These are phyloP conservation scores for Megalurothrips usitatus DNA, from an alignment of 2,888 invertebrate species.

Conservation along the genomic window DNA sequence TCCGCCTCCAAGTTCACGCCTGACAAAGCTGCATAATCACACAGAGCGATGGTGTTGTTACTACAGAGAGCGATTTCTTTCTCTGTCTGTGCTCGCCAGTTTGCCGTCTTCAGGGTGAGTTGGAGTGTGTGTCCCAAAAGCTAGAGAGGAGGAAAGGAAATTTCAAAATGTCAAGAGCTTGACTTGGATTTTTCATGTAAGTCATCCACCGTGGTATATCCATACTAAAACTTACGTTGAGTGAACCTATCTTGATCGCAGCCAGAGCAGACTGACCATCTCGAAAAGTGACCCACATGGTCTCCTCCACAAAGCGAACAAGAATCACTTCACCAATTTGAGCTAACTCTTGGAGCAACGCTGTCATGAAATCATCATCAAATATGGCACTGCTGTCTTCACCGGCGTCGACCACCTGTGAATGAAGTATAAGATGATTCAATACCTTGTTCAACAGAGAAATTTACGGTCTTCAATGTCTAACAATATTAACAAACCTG, in stretches of 20 bases:
- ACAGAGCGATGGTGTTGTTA: conserved; percentile 75
- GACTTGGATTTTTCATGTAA: not conserved
- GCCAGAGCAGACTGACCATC: conserved; percentile 84
- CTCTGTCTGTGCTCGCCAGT: conserved; percentile 77
- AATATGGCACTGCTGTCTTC: conserved; percentile 58
- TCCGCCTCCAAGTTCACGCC: conserved; percentile 38
- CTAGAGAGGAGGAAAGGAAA: conserved; percentile 36
- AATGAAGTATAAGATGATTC: conserved; percentile 28
- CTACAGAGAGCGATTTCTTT: conserved; percentile 78
- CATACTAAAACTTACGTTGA: conserved; percentile 44
- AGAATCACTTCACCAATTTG: conserved; percentile 86
- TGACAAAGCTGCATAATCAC: conserved; percentile 42
- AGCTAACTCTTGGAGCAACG: conserved; percentile 72
- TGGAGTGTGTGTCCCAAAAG: conserved; percentile 51
- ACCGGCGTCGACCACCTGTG: conserved; percentile 35
- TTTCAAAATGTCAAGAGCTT: too few species aligned
- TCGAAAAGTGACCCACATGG: conserved; percentile 88
- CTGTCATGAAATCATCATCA: conserved; percentile 75
- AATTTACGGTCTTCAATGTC: not conserved
- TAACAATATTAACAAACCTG: conserved; percentile 43
- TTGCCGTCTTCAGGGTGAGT: conserved; percentile 72
- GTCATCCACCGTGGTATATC: too few species aligned
- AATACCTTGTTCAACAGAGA: conserved; percentile 19
- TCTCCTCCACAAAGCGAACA: conserved; percentile 82
- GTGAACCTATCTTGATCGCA: conserved; percentile 53